phyloP scores from a whole-genome alignment of 2,797 vertebrate genomes.

The Perodicticus potto region DNA sequence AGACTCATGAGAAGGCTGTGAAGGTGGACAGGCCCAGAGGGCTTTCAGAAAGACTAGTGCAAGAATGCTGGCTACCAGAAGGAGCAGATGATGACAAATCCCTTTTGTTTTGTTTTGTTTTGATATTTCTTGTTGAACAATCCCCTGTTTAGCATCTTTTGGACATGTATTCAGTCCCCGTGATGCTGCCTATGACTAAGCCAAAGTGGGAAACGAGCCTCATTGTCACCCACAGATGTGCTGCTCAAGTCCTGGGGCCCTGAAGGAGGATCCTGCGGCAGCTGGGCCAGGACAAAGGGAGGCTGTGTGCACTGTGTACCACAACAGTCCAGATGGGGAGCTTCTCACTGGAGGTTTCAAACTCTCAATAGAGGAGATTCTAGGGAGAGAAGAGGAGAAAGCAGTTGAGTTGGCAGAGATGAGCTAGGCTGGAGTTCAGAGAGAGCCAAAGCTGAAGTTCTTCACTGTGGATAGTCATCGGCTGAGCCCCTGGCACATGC shows the following conservation, averaged over 20 bases:
- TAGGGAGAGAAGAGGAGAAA: not conserved
- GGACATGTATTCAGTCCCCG: conserved; percentile 1
- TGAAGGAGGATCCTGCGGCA: not conserved
- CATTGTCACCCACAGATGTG: conserved; percentile 75
- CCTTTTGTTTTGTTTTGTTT: conserved; percentile 3
- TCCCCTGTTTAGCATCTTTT: conserved; percentile 40
- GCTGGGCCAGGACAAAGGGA: not conserved
- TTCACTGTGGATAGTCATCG: not conserved
- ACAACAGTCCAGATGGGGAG: not conserved
- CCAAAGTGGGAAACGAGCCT: conserved; percentile 55
- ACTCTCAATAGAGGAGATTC: not conserved
- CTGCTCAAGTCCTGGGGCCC: not conserved
- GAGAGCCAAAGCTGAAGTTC: not conserved
- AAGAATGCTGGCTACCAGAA: not conserved
- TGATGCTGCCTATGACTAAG: not conserved
- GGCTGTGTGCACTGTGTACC: not conserved
- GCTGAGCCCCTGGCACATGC: not conserved
- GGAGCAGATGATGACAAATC: not conserved
- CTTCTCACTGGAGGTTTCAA: not conserved
- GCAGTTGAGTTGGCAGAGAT: not conserved
- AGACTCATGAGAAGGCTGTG: not conserved
- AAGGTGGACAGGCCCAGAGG: not conserved
- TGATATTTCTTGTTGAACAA: conserved; percentile 38
- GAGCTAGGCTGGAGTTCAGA: not conserved
- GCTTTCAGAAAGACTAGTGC: not conserved